Percentiles rank a stretch among this genome's conserved stretches.
phyloP scores from a whole-genome alignment of 2,113 vertebrate genomes.

The Tenebrosternarchus preto region DNA sequence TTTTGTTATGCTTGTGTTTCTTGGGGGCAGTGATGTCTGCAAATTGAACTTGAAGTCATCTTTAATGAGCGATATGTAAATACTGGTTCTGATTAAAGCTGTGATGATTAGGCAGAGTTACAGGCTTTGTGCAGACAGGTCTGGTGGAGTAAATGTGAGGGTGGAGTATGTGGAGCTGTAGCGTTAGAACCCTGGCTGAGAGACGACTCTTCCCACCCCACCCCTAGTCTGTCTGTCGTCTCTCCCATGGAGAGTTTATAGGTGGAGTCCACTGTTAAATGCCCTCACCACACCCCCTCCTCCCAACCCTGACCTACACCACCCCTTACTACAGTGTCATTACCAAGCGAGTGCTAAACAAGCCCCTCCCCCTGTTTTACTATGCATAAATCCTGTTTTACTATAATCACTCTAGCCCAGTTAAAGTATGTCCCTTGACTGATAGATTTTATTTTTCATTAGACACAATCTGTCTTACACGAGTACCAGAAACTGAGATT shows the following conservation, averaged over 20 bases:
- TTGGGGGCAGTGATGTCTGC: neutral
- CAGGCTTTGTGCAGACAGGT: conserved; percentile 2
- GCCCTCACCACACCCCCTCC: conserved; percentile 26
- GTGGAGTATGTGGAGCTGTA: conserved; percentile 45
- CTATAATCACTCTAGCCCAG: neutral
- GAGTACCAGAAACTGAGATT: conserved; percentile 23
- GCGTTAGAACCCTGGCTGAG: conserved; percentile 39
- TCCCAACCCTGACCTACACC: no score
- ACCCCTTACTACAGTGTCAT: neutral
- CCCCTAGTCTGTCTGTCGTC: conserved; percentile 9
- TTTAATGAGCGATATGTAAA: conserved; percentile 9
- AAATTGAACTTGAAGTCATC: conserved; percentile 11
- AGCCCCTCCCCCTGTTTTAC: neutral
- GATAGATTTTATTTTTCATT: neutral
- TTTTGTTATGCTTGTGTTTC: neutral
- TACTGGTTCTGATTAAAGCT: conserved; percentile 31
- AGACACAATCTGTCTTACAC: conserved; percentile 34
- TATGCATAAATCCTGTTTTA: neutral
- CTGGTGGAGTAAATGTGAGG: conserved; percentile 42
- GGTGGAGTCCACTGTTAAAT: conserved; percentile 43
- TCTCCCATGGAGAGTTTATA: conserved; percentile 41
- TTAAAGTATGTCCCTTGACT: neutral
- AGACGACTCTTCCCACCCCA: neutral
- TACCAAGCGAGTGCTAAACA: neutral
- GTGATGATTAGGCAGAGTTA: no score